These are phyloP conservation scores for Thrips palmi DNA, from an alignment of 1,140 invertebrate species.

Conservation along the genomic window DNA sequence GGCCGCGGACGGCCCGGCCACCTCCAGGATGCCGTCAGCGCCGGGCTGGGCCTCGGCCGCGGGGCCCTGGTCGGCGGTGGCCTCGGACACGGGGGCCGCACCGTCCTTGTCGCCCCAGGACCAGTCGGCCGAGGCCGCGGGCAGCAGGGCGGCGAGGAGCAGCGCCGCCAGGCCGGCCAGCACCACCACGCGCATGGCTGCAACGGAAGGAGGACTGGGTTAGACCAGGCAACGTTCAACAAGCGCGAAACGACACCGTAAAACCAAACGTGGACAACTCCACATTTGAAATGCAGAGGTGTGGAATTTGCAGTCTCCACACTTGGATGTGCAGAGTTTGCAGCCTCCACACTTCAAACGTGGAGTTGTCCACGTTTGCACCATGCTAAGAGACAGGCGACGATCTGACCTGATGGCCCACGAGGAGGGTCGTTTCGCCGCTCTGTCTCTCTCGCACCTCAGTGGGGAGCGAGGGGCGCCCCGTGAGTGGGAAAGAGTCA, in stretches of 20 bases:
- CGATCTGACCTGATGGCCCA: too few species aligned
- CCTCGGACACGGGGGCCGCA: neutral
- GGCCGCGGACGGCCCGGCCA: too few species aligned
- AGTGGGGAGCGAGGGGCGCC: too few species aligned
- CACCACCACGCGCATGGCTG: neutral
- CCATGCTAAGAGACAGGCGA: too few species aligned
- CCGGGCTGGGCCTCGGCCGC: slow-evolving; percentile 1
- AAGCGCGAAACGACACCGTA: neutral
- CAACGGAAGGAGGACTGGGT: neutral
- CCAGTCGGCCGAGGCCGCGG: neutral
- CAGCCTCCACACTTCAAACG: too few species aligned
- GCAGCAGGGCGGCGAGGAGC: neutral
- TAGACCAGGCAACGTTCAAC: neutral
- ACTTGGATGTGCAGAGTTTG: neutral
- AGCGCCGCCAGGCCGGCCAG: neutral
- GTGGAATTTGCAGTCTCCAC: neutral
- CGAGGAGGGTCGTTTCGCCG: too few species aligned
- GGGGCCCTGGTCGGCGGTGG: slow-evolving; percentile 6
- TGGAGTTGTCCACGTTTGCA: too few species aligned
- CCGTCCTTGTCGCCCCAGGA: slow-evolving; percentile 4
- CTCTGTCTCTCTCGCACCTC: too few species aligned
- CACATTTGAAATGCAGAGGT: neutral
- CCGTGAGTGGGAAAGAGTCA: too few species aligned
- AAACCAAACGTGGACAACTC: neutral
- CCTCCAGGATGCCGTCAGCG: too few species aligned